These are phyloP conservation scores for Drosophila buzzatii DNA, from an alignment of 2,888 invertebrate genomes.

Conservation along the genomic window DNA sequence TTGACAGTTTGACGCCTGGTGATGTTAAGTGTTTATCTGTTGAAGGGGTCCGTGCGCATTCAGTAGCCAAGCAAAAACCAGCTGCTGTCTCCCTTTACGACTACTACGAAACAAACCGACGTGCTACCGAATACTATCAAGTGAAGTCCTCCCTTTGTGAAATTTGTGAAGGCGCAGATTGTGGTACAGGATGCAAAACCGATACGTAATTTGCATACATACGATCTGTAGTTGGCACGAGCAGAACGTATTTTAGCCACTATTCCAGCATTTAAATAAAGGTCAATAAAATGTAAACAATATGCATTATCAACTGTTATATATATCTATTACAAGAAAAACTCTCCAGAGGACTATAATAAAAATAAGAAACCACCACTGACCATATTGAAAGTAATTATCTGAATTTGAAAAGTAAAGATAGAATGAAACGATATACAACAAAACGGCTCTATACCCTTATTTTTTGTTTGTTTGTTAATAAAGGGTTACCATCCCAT, in stretches of 20 bases:
- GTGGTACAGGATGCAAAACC: slow-evolving; percentile 78
- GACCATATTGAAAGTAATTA: too few species aligned
- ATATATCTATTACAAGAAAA: too few species aligned
- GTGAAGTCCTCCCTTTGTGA: slow-evolving; percentile 90
- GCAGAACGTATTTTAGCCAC: not conserved
- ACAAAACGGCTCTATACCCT: too few species aligned
- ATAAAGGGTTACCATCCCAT: too few species aligned
- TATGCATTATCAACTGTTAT: slow-evolving; percentile 1
- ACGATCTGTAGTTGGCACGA: not conserved
- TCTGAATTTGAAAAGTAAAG: too few species aligned
- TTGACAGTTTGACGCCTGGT: slow-evolving; percentile 88
- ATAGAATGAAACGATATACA: too few species aligned
- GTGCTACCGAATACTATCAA: slow-evolving; percentile 80
- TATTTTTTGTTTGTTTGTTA: too few species aligned
- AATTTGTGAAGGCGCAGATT: slow-evolving; percentile 91
- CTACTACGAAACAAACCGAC: slow-evolving; percentile 92
- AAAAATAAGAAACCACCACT: too few species aligned
- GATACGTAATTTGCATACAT: slow-evolving; percentile 6
- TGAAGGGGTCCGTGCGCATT: slow-evolving; percentile 92
- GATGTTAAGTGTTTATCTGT: slow-evolving; percentile 93
- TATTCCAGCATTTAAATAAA: not conserved
- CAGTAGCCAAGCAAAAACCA: slow-evolving; percentile 94
- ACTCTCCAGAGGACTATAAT: too few species aligned
- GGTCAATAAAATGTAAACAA: slow-evolving; percentile 19
- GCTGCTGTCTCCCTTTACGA: slow-evolving; percentile 94